phyloP scores from a whole-genome alignment of 2,797 vertebrate species.

The Bradypus variegatus region DNA sequence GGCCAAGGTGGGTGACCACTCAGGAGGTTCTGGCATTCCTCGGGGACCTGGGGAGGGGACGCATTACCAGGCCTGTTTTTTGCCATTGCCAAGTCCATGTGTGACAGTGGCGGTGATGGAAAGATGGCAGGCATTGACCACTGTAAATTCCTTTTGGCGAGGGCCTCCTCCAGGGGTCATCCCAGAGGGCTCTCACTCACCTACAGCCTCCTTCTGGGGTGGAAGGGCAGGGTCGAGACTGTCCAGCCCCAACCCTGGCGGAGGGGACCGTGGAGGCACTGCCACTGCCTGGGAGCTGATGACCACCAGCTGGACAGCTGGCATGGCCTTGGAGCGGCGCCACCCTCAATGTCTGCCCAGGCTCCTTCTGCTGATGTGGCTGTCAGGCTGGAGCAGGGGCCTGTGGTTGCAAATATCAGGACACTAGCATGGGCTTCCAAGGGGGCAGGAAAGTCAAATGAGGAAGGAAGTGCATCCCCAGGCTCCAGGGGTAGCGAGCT shows the following conservation, averaged over 20 bases:
- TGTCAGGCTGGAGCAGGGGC: not conserved
- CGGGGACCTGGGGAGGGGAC: not conserved
- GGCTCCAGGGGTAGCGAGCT: accelerated
- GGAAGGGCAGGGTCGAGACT: not conserved
- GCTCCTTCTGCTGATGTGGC: not conserved
- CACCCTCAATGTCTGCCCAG: not conserved
- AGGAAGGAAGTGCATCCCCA: not conserved
- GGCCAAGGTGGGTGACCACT: slow-evolving; percentile 82
- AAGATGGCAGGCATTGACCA: not conserved
- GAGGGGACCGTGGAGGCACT: not conserved
- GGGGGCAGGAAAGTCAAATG: not conserved
- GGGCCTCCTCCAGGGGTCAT: not conserved
- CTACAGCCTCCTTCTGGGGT: not conserved
- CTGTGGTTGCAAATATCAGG: not conserved
- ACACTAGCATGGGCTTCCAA: not conserved
- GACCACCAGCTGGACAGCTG: not conserved
- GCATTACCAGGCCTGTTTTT: not conserved
- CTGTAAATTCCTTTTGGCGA: not conserved
- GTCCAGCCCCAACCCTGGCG: not conserved
- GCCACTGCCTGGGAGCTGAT: accelerated
- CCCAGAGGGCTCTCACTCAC: not conserved
- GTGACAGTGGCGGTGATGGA: not conserved
- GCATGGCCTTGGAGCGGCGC: accelerated
- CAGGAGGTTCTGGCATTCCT: not conserved
- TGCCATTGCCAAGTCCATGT: not conserved